These are phyloP conservation scores for Lepidocyrtinus sp. DNA, from an alignment of 2,888 invertebrate genomes.

Conservation along the genomic window DNA sequence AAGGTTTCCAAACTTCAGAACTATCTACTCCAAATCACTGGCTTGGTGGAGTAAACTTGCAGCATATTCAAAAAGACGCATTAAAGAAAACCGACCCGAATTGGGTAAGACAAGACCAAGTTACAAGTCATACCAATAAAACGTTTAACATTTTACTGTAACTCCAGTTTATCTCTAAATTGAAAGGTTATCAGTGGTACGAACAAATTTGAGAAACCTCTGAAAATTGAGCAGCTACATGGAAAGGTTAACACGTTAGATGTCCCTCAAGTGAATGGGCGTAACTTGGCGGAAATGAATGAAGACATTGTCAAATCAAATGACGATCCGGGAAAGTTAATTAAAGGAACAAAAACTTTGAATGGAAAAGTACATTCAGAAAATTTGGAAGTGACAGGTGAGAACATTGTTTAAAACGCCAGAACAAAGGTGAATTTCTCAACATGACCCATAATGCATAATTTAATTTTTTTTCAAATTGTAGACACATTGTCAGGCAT, in stretches of 20 bases:
- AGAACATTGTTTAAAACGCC: no score
- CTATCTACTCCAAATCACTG: conserved; percentile 32
- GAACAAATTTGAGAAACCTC: conserved; percentile 32
- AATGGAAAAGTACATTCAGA: conserved; percentile 18
- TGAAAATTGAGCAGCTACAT: conserved; percentile 26
- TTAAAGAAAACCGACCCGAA: conserved; percentile 17
- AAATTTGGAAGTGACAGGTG: conserved; percentile 29
- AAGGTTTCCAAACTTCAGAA: conserved; percentile 44
- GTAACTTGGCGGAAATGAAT: conserved; percentile 42
- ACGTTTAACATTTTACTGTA: no score
- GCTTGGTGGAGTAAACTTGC: conserved; percentile 57
- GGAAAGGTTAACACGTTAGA: conserved; percentile 32
- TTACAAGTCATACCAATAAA: neutral
- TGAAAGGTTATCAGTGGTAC: conserved; percentile 37
- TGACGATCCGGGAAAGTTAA: conserved; percentile 12
- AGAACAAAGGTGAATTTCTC: no score
- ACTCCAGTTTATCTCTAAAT: neutral
- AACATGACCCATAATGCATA: no score
- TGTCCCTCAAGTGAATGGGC: conserved; percentile 30
- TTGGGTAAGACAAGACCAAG: neutral
- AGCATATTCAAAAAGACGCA: conserved; percentile 56
- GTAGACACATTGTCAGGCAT: conserved; percentile 18
- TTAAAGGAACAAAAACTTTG: conserved; percentile 41
- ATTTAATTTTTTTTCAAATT: no score
- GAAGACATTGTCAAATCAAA: conserved; percentile 39